phyloP scores from a whole-genome alignment of 2,113 vertebrate species.

The Sula dactylatra region DNA sequence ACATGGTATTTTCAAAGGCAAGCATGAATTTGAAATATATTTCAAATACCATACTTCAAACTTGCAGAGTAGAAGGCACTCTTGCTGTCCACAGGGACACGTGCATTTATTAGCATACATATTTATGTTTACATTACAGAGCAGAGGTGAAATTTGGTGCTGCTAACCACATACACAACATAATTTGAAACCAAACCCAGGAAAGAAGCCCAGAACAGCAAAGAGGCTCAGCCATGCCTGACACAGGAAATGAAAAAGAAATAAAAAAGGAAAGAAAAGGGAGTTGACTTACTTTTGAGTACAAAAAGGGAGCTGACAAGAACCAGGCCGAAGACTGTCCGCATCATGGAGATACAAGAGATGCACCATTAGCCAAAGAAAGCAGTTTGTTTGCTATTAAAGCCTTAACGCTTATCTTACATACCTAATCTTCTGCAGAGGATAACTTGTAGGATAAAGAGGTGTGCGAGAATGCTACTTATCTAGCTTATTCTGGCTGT shows the following conservation, averaged over 20 bases:
- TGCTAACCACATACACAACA: neutral
- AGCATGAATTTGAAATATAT: neutral
- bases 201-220: neutral
- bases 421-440: slow-evolving; percentile 70
- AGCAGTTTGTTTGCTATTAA: slow-evolving; percentile 77
- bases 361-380: slow-evolving; percentile 65
- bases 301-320: slow-evolving; percentile 70
- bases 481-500: slow-evolving; percentile 14
- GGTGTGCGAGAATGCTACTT: slow-evolving; percentile 56
- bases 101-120: neutral
- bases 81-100: neutral
- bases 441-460: slow-evolving; percentile 72
- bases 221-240: neutral
- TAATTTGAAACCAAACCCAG: neutral
- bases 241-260: neutral
- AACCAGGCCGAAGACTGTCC: slow-evolving; percentile 64
- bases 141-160: neutral
- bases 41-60: neutral
- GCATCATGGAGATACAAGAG: slow-evolving; percentile 72
- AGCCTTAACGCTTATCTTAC: slow-evolving; percentile 76
- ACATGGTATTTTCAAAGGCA: neutral
- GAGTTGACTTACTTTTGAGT: slow-evolving; percentile 74
- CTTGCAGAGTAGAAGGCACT: neutral
- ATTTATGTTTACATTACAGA: neutral
- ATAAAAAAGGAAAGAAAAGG: neutral